Conservation (phyloP, 2,888 invertebrate genomes). For the Poecilobothrus nobilitatus region DNA sequence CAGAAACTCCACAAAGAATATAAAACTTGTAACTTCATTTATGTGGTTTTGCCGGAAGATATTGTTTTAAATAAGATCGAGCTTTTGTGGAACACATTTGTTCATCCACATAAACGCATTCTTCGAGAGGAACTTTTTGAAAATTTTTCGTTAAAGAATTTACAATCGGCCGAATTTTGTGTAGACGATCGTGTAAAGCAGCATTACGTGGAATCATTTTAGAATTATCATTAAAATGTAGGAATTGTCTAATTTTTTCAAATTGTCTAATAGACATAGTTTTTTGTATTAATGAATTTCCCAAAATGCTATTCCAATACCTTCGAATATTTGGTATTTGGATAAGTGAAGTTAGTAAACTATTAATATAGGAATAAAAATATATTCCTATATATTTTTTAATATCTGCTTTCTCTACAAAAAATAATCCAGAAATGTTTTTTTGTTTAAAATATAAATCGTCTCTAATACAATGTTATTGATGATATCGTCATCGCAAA, state of each 20-base stretch:
- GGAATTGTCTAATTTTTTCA: constrained; percentile 19
- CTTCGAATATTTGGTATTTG: constrained; percentile 11
- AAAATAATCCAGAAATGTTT: background rate
- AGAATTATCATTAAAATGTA: constrained; percentile 20
- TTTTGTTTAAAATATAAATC: background rate
- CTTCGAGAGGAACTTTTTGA: constrained; percentile 19
- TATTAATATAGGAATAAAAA: no score
- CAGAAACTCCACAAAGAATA: constrained; percentile 25
- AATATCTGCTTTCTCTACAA: constrained; percentile 14
- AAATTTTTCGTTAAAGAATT: constrained; percentile 11
- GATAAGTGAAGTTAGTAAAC: background rate
- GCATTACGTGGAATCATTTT: constrained; percentile 8
- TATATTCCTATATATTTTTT: constrained; percentile 14
- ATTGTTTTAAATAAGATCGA: constrained; percentile 24
- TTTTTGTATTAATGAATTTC: constrained; percentile 9
- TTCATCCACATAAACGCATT: constrained; percentile 24
- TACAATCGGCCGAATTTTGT: constrained; percentile 21
- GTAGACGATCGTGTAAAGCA: constrained; percentile 19
- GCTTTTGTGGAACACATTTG: constrained; percentile 12
- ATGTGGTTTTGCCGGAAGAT: constrained; percentile 26
- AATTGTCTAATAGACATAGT: constrained; percentile 17
- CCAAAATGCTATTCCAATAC: constrained; percentile 12
- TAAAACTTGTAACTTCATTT: constrained; percentile 27
- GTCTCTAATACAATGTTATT: background rate
- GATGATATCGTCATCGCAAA: background rate